These are phyloP conservation scores for Helicorthomorpha holstii DNA, from an alignment of 1,140 invertebrate genomes.

Conservation along the genomic window DNA sequence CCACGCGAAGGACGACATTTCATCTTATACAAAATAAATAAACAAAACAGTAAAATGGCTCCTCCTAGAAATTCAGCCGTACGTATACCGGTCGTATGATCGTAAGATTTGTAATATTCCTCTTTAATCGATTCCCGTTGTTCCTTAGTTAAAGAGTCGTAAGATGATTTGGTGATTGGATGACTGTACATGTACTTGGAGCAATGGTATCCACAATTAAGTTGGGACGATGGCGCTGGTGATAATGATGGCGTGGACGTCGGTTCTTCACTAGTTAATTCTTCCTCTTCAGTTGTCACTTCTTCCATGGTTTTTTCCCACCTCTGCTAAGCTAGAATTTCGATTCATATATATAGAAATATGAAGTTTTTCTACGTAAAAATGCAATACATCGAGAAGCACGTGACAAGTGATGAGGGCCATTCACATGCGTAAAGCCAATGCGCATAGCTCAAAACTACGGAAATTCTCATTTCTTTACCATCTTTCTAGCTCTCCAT, in stretches of 20 bases:
- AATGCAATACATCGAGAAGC: too few species aligned
- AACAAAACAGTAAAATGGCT: conserved; percentile 45
- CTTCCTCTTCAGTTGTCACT: too few species aligned
- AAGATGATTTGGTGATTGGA: not conserved
- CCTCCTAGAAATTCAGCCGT: conserved; percentile 73
- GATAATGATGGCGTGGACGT: not conserved
- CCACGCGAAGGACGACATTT: conserved; percentile 10
- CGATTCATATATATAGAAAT: too few species aligned
- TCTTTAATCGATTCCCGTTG: conserved; percentile 41
- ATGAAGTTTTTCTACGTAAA: too few species aligned
- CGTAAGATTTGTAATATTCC: conserved; percentile 65
- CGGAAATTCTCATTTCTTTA: too few species aligned
- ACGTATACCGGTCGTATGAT: conserved; percentile 70
- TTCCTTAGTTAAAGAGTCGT: not conserved
- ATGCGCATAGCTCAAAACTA: too few species aligned
- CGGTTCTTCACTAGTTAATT: too few species aligned
- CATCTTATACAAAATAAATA: conserved; percentile 75
- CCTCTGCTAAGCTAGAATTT: too few species aligned
- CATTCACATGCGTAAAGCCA: too few species aligned
- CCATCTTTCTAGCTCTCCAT: too few species aligned
- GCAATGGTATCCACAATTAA: not conserved
- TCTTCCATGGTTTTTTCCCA: too few species aligned
- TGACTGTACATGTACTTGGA: not conserved
- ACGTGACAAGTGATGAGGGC: too few species aligned
- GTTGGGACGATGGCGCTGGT: not conserved